Conservation (phyloP, 2,113 vertebrate species). For the Macaca nemestrina region DNA sequence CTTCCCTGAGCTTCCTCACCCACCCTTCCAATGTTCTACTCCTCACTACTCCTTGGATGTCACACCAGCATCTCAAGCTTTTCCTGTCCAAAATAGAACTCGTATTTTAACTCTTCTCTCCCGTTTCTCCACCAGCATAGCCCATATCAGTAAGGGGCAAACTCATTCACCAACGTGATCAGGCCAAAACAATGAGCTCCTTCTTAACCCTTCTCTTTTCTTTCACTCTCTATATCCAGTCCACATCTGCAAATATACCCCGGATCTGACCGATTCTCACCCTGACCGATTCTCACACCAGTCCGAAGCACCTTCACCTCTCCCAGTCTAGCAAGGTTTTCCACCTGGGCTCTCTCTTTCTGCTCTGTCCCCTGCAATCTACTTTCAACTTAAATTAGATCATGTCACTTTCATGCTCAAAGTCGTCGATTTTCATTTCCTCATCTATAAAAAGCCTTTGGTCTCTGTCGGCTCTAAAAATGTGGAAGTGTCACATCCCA, state of each 20-base stretch:
- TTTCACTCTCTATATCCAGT: no score
- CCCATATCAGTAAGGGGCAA: accelerated
- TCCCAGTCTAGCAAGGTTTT: accelerated
- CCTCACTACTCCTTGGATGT: accelerated
- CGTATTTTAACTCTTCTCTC: accelerated
- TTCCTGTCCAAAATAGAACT: neutral
- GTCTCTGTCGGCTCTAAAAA: neutral
- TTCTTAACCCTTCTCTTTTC: neutral
- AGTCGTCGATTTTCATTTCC: neutral
- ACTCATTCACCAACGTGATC: no score
- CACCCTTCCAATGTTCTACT: accelerated
- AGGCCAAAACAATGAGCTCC: neutral
- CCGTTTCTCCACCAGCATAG: neutral
- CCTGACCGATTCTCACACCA: no score
- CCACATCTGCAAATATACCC: neutral
- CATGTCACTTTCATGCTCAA: neutral
- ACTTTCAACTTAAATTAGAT: neutral
- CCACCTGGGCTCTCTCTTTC: neutral
- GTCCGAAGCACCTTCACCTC: neutral
- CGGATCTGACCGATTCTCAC: neutral
- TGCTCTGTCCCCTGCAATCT: accelerated
- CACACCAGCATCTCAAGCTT: neutral
- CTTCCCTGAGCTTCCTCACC: neutral
- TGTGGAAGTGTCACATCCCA: accelerated
- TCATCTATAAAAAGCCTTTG: neutral